These are phyloP conservation scores for Himalopsyche tibetana DNA, from an alignment of 2,888 invertebrate species.

Conservation along the genomic window DNA sequence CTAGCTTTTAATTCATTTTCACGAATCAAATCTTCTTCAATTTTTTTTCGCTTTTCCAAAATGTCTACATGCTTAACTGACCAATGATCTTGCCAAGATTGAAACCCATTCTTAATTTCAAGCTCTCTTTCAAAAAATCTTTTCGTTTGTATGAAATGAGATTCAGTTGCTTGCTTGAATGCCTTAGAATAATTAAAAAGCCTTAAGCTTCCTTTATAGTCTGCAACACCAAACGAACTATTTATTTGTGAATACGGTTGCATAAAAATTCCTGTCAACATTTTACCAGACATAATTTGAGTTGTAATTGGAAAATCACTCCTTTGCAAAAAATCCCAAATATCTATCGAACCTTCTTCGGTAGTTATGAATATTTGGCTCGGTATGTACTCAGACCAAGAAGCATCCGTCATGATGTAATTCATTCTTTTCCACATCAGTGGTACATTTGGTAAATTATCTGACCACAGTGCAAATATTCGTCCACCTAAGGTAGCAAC, in stretches of 20 bases:
- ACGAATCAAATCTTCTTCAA: neutral
- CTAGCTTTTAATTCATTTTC: conserved; percentile 47
- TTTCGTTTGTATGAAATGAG: conserved; percentile 72
- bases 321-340: conserved; percentile 86
- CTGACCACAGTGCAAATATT: conserved; percentile 85
- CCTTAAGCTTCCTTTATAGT: conserved; percentile 82
- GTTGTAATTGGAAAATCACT: conserved; percentile 83
- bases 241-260: conserved; percentile 78
- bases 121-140: conserved; percentile 76
- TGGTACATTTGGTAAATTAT: conserved; percentile 79
- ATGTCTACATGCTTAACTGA: conserved; percentile 70
- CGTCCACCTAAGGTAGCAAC: conserved; percentile 85
- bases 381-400: conserved; percentile 87
- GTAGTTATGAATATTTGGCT: conserved; percentile 84
- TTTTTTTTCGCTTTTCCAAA: conserved; percentile 71
- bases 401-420: conserved; percentile 79
- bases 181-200: conserved; percentile 79
- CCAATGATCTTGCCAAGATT: conserved; percentile 81
- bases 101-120: conserved; percentile 75
- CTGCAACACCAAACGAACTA: conserved; percentile 82
- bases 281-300: conserved; percentile 81
- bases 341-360: conserved; percentile 85
- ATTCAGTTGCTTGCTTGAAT: conserved; percentile 73
- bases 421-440: conserved; percentile 82
- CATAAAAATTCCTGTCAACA: conserved; percentile 80